These are phyloP conservation scores for Manduca sexta DNA, from an alignment of 1,140 invertebrate species.

Conservation along the genomic window DNA sequence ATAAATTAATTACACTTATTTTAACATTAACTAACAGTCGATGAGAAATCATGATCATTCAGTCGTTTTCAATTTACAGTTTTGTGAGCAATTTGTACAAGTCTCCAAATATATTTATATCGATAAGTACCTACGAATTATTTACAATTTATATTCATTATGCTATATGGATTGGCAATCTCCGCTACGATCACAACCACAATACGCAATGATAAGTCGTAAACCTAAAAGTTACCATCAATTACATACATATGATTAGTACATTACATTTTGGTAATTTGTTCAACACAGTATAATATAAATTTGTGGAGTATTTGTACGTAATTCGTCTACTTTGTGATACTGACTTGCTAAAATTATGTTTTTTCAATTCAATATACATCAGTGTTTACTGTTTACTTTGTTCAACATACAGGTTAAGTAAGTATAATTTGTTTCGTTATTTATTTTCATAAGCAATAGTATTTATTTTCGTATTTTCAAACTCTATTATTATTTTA, in stretches of 20 bases:
- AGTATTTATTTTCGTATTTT: too few species aligned
- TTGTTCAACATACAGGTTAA: too few species aligned
- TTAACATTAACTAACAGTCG: constrained; percentile 49
- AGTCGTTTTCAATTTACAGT: constrained; percentile 67
- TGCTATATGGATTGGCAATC: constrained; percentile 62
- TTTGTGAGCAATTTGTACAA: constrained; percentile 71
- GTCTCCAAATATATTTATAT: constrained; percentile 65
- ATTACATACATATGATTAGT: constrained; percentile 15
- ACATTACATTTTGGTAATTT: constrained; percentile 11
- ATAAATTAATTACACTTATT: not conserved
- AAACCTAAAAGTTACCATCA: constrained; percentile 34
- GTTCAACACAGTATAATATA: constrained; percentile 10
- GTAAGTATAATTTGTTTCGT: too few species aligned
- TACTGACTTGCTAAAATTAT: too few species aligned
- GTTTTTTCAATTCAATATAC: too few species aligned
- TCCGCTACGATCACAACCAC: constrained; percentile 68
- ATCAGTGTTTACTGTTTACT: too few species aligned
- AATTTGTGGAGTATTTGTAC: not conserved
- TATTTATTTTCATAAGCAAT: too few species aligned
- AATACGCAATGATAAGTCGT: constrained; percentile 48
- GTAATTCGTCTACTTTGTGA: not conserved
- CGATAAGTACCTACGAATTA: constrained; percentile 50
- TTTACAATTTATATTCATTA: constrained; percentile 49
- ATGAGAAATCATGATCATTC: constrained; percentile 63
- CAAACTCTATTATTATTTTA: too few species aligned